Evolutionary conservation across 2,797 vertebrate species (phyloP).

Genomic region (Denticeps clupeoides): DNA sequence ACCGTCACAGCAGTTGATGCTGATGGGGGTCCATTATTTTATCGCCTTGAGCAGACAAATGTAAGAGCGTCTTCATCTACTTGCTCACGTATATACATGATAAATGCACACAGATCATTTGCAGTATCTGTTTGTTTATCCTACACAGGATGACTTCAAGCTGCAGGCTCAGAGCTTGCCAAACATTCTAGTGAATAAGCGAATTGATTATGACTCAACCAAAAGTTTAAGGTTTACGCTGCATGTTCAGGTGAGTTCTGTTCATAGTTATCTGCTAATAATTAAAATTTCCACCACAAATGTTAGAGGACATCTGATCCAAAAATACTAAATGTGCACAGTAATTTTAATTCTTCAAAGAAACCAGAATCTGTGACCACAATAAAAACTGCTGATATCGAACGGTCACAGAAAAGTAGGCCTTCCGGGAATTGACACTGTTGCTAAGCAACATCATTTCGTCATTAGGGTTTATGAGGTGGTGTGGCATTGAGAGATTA

Average conservation of each 20-base stretch:
- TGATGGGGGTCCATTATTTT: constrained; percentile 31
- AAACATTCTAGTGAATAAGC: constrained; percentile 23
- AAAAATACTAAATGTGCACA: too few species aligned
- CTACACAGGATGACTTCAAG: constrained; percentile 39
- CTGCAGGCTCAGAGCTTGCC: constrained; percentile 12
- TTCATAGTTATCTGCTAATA: too few species aligned
- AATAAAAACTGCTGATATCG: too few species aligned
- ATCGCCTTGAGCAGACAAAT: constrained; percentile 32
- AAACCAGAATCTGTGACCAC: too few species aligned
- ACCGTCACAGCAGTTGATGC: constrained; percentile 32
- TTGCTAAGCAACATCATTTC: too few species aligned
- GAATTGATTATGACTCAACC: constrained; percentile 43
- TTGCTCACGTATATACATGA: background rate
- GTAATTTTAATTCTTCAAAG: too few species aligned
- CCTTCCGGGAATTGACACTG: too few species aligned
- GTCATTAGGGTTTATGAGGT: too few species aligned
- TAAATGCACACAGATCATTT: background rate
- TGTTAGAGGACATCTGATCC: too few species aligned
- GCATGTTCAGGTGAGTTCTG: constrained; percentile 40
- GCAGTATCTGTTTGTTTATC: background rate
- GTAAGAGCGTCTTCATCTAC: constrained; percentile 26
- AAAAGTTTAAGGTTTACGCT: constrained; percentile 34
- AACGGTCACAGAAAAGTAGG: too few species aligned
- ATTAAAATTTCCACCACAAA: background rate
- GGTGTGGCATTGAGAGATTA: background rate